Percentiles rank a stretch among this genome's conserved stretches.
Evolutionary conservation across 1,140 invertebrate species (phyloP).

Genomic region (Drosophila simulans): DNA sequence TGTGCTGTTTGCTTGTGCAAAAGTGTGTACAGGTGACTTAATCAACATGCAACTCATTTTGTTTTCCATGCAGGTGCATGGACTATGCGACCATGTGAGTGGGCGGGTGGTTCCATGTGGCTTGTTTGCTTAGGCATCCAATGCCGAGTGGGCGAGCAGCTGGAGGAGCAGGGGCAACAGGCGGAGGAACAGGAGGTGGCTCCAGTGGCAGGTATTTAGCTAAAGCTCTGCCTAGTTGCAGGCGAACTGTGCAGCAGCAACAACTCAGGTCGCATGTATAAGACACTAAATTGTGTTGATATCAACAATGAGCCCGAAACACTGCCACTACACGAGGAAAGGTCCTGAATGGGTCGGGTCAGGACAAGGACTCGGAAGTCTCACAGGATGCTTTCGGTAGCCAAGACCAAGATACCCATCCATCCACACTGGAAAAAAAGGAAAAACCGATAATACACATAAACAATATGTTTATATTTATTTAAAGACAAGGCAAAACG

Average conservation of each 20-base stretch:
- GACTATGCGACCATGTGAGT: conserved; percentile 25
- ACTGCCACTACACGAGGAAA: conserved; percentile 57
- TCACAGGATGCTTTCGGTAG: conserved; percentile 24
- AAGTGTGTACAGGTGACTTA: conserved; percentile 82
- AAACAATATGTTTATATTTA: too few relatives aligned
- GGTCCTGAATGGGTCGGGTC: conserved; percentile 40
- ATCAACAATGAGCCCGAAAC: conserved; percentile 81
- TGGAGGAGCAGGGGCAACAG: conserved; percentile 2
- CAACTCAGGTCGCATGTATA: conserved; percentile 60
- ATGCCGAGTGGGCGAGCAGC: conserved; percentile 5
- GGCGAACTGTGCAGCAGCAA: conserved; percentile 42
- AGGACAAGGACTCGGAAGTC: conserved; percentile 39
- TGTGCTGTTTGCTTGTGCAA: conserved; percentile 60
- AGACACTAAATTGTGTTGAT: conserved; percentile 82
- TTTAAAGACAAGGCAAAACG: too few relatives aligned
- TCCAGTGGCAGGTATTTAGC: conserved; percentile 66
- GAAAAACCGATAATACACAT: background rate
- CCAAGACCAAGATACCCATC: conserved; percentile 62
- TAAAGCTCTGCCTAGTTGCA: conserved; percentile 66
- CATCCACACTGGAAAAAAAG: conserved; percentile 1
- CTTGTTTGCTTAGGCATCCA: conserved; percentile 60
- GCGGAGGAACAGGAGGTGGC: conserved; percentile 12
- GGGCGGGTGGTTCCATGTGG: conserved; percentile 11
- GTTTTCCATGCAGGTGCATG: conserved; percentile 64
- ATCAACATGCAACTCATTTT: conserved; percentile 83